Evolutionary conservation across 2,113 vertebrate genomes (phyloP).

Genomic region (Noturus placidus): DNA sequence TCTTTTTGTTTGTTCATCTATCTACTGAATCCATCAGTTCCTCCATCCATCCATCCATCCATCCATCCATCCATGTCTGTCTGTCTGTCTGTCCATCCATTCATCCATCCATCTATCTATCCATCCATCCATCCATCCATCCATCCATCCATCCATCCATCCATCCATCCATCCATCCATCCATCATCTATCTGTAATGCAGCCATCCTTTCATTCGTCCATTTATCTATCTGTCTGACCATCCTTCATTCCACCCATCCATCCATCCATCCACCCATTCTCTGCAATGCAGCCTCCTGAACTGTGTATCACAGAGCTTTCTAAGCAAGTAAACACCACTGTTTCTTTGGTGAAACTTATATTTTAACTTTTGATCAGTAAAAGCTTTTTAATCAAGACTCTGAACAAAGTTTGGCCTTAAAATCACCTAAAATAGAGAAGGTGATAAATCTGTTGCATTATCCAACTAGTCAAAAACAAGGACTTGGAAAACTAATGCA

Average conservation of each 20-base stretch:
- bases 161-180: neutral
- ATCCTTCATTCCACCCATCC: neutral
- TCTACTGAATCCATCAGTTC: neutral
- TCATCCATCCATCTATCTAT: neutral
- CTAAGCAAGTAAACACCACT: neutral
- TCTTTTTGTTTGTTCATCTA: neutral
- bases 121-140: neutral
- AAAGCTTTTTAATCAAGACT: constrained; percentile 22
- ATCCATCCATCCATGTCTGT: neutral
- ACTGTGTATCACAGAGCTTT: neutral
- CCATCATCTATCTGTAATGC: neutral
- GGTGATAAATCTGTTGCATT: constrained; percentile 1
- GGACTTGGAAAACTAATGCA: neutral
- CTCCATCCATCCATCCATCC: neutral
- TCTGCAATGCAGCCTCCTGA: neutral
- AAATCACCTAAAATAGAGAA: constrained; percentile 1
- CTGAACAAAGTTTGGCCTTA: neutral
- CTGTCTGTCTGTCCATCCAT: neutral
- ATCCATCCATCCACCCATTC: neutral
- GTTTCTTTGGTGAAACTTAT: neutral
- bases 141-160: too few species aligned
- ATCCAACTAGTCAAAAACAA: neutral
- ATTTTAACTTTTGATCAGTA: constrained; percentile 5
- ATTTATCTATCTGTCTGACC: neutral
- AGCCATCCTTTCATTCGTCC: neutral